phyloP scores from a whole-genome alignment of 2,797 vertebrate species.

The Sphenopsis melanotis region DNA sequence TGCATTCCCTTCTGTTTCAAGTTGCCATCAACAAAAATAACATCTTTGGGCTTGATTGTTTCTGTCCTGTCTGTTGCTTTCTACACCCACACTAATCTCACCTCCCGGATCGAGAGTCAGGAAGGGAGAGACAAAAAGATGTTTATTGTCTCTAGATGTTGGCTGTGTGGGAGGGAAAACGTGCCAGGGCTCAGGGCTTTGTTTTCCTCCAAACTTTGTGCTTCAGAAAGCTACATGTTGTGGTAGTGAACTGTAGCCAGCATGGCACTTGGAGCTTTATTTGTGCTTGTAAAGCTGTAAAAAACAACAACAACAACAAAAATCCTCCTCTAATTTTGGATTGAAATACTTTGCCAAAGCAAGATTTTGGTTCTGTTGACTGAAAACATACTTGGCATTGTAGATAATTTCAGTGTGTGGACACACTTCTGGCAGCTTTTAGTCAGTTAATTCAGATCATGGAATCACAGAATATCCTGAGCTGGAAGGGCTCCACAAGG shows the following conservation, averaged over 20 bases:
- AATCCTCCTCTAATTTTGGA: background rate
- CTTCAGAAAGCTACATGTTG: background rate
- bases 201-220: background rate
- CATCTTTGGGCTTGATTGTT: background rate
- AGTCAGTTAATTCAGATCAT: background rate
- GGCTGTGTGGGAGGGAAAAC: background rate
- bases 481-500: background rate
- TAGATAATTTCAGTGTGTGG: constrained; percentile 9
- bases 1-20: background rate
- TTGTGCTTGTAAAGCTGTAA: constrained; percentile 11
- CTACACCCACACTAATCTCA: background rate
- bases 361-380: background rate
- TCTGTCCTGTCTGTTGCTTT: background rate
- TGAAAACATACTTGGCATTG: constrained; percentile 12
- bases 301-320: background rate
- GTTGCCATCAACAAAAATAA: background rate
- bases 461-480: background rate
- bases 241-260: background rate
- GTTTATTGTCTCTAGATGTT: constrained; percentile 4
- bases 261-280: background rate
- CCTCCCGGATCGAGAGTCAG: background rate
- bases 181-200: background rate
- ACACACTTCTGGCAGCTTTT: background rate
- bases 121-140: background rate
- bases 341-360: background rate